Evolutionary conservation across 2,888 invertebrate genomes (phyloP).

Genomic region (Platypus cylindrus): DNA sequence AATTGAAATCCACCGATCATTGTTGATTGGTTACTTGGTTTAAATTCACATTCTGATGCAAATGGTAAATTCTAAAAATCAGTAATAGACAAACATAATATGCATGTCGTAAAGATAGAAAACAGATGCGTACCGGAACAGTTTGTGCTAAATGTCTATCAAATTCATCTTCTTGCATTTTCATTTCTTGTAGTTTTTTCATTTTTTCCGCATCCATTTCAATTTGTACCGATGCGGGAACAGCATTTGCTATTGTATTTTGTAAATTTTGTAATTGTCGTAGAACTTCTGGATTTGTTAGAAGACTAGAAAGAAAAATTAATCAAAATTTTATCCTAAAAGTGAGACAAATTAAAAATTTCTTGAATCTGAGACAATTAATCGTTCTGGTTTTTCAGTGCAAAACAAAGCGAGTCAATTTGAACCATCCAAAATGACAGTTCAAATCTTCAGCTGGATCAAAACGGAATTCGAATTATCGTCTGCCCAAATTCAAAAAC

Average conservation of each 20-base stretch:
- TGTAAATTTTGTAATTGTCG: conserved; percentile 69
- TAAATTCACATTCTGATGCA: conserved; percentile 51
- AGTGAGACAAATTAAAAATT: neutral
- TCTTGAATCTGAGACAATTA: neutral
- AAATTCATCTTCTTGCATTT: conserved; percentile 62
- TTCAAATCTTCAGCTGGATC: no score
- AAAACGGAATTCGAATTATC: no score
- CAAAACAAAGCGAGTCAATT: no score
- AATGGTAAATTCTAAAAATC: conserved; percentile 46
- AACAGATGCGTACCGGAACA: conserved; percentile 44
- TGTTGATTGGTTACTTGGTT: conserved; percentile 20
- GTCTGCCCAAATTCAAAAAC: no score
- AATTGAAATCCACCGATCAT: conserved; percentile 12
- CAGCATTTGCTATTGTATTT: conserved; percentile 31
- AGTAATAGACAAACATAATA: no score
- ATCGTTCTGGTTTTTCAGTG: neutral
- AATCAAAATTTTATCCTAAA: neutral
- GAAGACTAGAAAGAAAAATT: conserved; percentile 38
- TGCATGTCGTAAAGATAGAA: no score
- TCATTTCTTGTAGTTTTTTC: conserved; percentile 54
- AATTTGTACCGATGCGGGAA: conserved; percentile 41
- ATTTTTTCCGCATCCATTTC: conserved; percentile 57
- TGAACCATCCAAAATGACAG: no score
- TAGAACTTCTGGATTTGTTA: conserved; percentile 80
- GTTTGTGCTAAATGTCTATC: conserved; percentile 64